Evolutionary conservation across 2,888 invertebrate genomes (phyloP), one percentile per base, ranked within the genome.

Genomic region (Epistrophe grossulariae): DNA sequence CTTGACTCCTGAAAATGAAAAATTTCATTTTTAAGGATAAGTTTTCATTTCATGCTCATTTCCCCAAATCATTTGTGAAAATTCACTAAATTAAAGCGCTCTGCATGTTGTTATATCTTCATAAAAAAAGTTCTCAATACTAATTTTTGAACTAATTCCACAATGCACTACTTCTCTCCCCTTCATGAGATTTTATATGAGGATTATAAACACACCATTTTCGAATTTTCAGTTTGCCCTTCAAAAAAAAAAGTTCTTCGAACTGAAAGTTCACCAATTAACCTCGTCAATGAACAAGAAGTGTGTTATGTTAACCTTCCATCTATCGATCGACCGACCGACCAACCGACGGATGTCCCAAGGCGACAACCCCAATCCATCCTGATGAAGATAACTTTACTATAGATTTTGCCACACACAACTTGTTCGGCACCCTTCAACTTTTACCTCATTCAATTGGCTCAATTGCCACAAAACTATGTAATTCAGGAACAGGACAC

Each of bases 191-290:
- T 1, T 4, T 11, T 60, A 38, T 17, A 17, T 2, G 31, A 38
- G 19, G 66, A 74, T 66, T 48, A 71, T 10, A 59, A 35, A 59
- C 35, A 76, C 74, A 71, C 70, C 59, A 17, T 50, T 62, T 19
- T 77, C 40, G n/a, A 60, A 19, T 45, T 52, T 64, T 57, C 78
- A 74, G 59, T 79, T n/a, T 82, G 82, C 74, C 78, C 82, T 79
- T 82, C 71, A 78, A 66, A 76, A 76, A 74, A 13, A 83, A 76
- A 83, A 84, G 74, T 83, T 83, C 76, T 15, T 55, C 64, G 48
- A 83, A 87, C 87, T 76, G 66, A 87, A 82, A 87, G 76, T 83
- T 83, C 83, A 83, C 74, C 87, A 87, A 87, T 83, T 83, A 83
- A 79, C 87, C 78, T 83, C 83, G 52, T 83, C 87, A 87, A 76